Conservation (phyloP, 2,113 vertebrate species). For the Machaerirhynchus nigripectus region DNA sequence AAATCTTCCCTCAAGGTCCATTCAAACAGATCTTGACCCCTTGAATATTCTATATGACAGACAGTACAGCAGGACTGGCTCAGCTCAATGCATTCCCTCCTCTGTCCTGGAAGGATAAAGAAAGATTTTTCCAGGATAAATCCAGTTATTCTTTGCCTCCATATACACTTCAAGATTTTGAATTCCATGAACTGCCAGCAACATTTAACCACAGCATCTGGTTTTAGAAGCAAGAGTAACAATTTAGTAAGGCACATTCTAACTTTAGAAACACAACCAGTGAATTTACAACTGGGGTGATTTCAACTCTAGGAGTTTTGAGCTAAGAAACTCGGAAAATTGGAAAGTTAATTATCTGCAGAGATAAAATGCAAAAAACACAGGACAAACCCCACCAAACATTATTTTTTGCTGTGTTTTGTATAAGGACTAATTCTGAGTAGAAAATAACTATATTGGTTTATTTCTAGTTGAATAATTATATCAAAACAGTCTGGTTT, state of each 20-base stretch:
- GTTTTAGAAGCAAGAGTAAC: background rate
- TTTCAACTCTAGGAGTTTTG: background rate
- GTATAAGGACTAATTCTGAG: background rate
- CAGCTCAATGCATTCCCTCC: background rate
- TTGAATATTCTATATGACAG: accelerated
- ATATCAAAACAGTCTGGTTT: background rate
- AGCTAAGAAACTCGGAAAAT: background rate
- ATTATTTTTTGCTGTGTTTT: background rate
- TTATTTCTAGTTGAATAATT: background rate
- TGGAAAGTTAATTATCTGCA: background rate
- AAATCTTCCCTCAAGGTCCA: background rate
- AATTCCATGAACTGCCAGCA: background rate
- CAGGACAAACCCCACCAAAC: background rate
- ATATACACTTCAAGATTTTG: background rate
- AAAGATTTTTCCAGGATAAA: background rate
- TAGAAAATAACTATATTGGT: background rate
- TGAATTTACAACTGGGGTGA: background rate
- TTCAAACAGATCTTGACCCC: background rate
- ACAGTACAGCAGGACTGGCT: background rate
- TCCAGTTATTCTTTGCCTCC: background rate
- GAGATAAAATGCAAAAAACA: background rate
- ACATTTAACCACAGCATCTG: background rate
- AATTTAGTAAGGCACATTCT: background rate
- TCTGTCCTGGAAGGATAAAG: background rate
- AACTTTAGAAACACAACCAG: background rate